Evolutionary conservation across 2,888 invertebrate species (phyloP).

Genomic region (Mystacides longicornis): DNA sequence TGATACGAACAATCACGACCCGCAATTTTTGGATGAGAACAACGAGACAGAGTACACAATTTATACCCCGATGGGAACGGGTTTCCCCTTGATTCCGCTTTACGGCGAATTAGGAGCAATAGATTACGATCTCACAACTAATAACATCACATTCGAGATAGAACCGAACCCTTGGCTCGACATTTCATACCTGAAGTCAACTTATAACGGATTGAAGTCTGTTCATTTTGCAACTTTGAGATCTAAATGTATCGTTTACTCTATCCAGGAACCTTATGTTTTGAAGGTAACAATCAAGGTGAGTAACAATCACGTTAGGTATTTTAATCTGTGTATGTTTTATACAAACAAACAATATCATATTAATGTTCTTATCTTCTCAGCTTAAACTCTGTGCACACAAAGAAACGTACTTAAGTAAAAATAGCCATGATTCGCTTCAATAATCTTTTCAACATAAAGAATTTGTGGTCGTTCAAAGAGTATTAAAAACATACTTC

Average conservation of each 20-base stretch:
- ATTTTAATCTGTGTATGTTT: too few species aligned
- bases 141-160: background rate
- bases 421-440: too few species aligned
- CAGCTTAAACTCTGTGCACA: too few species aligned
- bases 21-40: constrained; percentile 36
- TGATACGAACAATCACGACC: constrained; percentile 48
- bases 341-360: too few species aligned
- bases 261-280: background rate
- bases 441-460: too few species aligned
- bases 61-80: constrained; percentile 41
- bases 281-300: background rate
- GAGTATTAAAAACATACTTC: too few species aligned
- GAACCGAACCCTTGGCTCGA: background rate
- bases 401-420: too few species aligned
- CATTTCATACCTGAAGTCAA: background rate
- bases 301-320: too few species aligned
- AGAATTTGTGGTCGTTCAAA: too few species aligned
- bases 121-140: constrained; percentile 48
- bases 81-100: constrained; percentile 36
- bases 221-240: background rate
- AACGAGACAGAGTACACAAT: constrained; percentile 38
- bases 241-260: background rate
- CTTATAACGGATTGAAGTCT: background rate
- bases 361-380: too few species aligned
- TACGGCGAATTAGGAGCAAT: constrained; percentile 39